Evolutionary conservation across 1,140 invertebrate species (phyloP), one percentile per base, ranked within the genome.

Genomic region (Trachelipus rathkii): DNA sequence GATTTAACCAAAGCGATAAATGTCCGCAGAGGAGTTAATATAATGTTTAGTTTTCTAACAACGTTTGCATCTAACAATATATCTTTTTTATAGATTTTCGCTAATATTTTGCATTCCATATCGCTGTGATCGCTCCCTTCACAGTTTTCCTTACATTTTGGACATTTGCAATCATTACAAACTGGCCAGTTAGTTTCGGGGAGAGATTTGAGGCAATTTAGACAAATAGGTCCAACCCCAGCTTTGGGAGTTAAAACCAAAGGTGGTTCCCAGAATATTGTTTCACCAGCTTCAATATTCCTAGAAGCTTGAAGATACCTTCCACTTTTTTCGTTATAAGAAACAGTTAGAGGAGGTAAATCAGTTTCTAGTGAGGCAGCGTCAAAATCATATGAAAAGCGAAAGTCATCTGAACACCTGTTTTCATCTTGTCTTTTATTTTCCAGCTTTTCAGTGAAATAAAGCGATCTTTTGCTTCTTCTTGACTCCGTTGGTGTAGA

Each of bases 251-350:
- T 91, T 79, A 88, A 86, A 0, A 92, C 86, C 15, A 95, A 83
- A 0, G 93, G 89, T 23, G 86, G 85, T 84, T 95, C 92, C 21
- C 89, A 5, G 91, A 85, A 83, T 8, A 95, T 84, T 1, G 94
- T 86, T 83, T 95, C 92, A 5, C 92, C 92, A 24, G 88, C 85
- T 77, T 89, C 88, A 7, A 96, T 90, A 77, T 90, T 88, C 78
- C 90, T 87, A 0, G 88, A 90, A 0, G 94, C 91, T 46, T 91
- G 87, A 76, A 95, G 86, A 83, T 92, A 89, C 69, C 93, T 85
- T 0, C 93, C 85, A 23, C 78, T n/a, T 10, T 24, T 74, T 13
- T 43, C 78, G 33, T 23, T 79, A 60, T 15, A 60, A 19, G 50
- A 60, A 60, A 60, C 19, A 60, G 50, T 60, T 60, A 60, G 11